A percentile compares a stretch with the other conserved stretches of the same genome.
Conservation (phyloP, 2,113 vertebrate species). For the Lepus americanus region DNA sequence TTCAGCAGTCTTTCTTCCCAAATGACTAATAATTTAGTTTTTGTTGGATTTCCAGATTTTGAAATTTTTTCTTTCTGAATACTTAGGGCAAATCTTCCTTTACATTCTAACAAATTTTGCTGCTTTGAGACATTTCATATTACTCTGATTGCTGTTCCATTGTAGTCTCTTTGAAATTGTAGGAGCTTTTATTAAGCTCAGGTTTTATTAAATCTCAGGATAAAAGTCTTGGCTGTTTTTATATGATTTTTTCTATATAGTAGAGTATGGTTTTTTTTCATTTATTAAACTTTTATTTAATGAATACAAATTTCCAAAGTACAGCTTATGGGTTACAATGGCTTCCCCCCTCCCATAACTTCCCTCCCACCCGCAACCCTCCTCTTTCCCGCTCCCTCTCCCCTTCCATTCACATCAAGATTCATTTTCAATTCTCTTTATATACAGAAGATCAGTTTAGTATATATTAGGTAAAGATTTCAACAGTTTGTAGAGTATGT, state of each 20-base stretch:
- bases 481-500: background rate
- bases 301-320: too few relatives aligned
- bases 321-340: too few relatives aligned
- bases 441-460: too few relatives aligned
- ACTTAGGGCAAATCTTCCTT: background rate
- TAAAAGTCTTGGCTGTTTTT: background rate
- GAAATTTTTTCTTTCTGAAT: background rate
- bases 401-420: too few relatives aligned
- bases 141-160: background rate
- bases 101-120: background rate
- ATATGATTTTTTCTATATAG: background rate
- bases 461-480: too few relatives aligned
- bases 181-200: background rate
- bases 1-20: background rate
- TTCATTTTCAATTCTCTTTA: too few relatives aligned
- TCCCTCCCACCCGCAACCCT: too few relatives aligned
- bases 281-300: too few relatives aligned
- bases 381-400: too few relatives aligned
- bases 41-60: background rate
- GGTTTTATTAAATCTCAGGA: background rate
- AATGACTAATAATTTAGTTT: background rate
- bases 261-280: background rate
- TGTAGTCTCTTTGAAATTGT: background rate
- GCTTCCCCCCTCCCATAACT: too few relatives aligned
- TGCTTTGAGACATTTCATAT: background rate